Base-by-base conservation (phyloP, 2,888 invertebrate species). In the Lydus trimaculatus region DNA sequence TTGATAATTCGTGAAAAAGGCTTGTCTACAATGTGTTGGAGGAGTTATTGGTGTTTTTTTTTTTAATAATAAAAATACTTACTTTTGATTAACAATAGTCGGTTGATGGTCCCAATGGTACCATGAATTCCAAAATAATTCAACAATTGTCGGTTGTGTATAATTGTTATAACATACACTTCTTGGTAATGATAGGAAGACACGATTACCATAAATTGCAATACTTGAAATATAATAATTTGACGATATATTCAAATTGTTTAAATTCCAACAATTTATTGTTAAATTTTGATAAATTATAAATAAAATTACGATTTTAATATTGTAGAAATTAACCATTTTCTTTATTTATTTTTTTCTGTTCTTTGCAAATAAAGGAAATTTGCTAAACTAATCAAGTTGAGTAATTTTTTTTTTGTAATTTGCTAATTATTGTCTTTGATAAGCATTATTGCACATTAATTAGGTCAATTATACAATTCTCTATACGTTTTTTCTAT, bases 161-260 rank as follows among this genome's bases (percentile, higher is more conserved):
- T 75, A 48, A 36, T 79, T 79, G 58, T 81, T 79, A 56, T 75
- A 74, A 62, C 83, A 83, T 8, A 78, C 73, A 68, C 76, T 79
- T 74, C 85, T 78, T 3, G 86, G 86, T 63, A 87, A 75, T 1
- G 85, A 82, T 17, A 87, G 72, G 78, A 85, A 87, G 7, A 83
- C 86, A 43, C 84, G 81, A 69, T 83, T 84, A 72, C 82, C 82
- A 77, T 84, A 85, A 13, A 86, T 76, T 0, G 83, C 80, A 25
- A 86, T 82, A 75, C 83, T 84, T 65, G 83, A 83, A 31, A 84
- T 70, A 63, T 79, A 83, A 75, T 81, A 82, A 66, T 78, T 75
- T 33, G 73, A 65, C 43, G 72, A 67, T 25, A 83, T 75, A 28
- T 78, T 80, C 23, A 77, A 73, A 64, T 67, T 66, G 52, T 67